These are phyloP conservation scores for Eleginops maclovinus DNA, from an alignment of 2,113 vertebrate genomes.

Conservation along the genomic window DNA sequence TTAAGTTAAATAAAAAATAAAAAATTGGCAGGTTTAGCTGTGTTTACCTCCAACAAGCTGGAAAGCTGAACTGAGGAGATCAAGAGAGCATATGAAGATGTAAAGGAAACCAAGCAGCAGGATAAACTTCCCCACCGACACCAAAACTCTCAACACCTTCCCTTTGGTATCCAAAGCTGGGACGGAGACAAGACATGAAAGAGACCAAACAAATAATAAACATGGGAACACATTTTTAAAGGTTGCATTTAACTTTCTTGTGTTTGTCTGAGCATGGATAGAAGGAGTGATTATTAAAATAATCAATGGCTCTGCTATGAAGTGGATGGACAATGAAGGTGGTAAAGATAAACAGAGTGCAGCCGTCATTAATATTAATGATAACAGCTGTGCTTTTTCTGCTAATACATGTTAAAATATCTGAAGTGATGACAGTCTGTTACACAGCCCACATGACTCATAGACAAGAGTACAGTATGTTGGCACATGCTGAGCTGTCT, in stretches of 20 bases:
- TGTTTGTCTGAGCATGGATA: background rate
- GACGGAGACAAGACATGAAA: constrained; percentile 48
- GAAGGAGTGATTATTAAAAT: background rate
- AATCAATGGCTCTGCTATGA: background rate
- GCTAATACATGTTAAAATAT: background rate
- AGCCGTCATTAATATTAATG: background rate
- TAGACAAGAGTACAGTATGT: background rate
- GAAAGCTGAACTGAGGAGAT: constrained; percentile 94
- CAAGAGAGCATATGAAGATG: constrained; percentile 94
- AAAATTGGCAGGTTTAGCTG: background rate
- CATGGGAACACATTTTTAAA: background rate
- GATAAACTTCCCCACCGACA: constrained; percentile 82
- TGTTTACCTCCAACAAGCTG: constrained; percentile 94
- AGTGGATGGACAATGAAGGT: no score
- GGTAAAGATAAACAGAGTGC: background rate
- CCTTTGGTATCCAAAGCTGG: constrained; percentile 88
- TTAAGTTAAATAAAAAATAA: no score
- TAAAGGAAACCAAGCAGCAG: constrained; percentile 91
- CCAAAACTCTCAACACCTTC: constrained; percentile 84
- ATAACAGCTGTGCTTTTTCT: background rate
- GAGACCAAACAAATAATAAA: background rate
- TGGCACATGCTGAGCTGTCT: constrained; percentile 1
- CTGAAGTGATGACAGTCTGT: background rate
- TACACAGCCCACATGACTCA: background rate
- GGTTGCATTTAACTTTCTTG: background rate